Evolutionary conservation across 2,113 vertebrate species (phyloP).

Genomic region (Strix aluco): DNA sequence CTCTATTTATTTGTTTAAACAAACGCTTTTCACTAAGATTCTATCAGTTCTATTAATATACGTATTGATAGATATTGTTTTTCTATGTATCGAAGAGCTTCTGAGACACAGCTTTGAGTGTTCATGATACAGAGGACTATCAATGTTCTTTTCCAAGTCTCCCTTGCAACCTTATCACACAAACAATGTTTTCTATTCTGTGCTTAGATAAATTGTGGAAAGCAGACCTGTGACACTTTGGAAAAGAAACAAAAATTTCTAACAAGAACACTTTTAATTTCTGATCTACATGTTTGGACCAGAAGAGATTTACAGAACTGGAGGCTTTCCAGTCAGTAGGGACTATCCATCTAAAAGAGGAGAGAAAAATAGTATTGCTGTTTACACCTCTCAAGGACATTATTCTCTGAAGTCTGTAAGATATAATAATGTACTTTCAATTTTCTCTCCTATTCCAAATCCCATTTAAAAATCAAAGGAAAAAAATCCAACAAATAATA

Average conservation of each 20-base stretch:
- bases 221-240: not conserved
- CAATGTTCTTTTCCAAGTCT: not conserved
- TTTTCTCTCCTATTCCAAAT: not conserved
- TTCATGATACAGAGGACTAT: not conserved
- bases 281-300: not conserved
- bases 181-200: not conserved
- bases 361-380: not conserved
- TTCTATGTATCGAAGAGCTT: not conserved
- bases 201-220: not conserved
- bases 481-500: not conserved
- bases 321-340: not conserved
- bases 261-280: not conserved
- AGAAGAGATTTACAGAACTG: not conserved
- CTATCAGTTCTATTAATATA: not conserved
- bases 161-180: not conserved
- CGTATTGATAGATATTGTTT: not conserved
- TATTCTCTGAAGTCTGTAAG: not conserved
- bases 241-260: not conserved
- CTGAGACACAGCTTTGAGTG: not conserved
- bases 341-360: not conserved
- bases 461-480: not conserved
- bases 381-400: not conserved
- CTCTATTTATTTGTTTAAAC: not conserved
- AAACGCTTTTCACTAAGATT: not conserved
- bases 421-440: not conserved